Percentiles rank a stretch among this genome's conserved stretches.
These are phyloP conservation scores for Trachelus stipa DNA, from an alignment of 2,888 invertebrate genomes.

Conservation along the genomic window DNA sequence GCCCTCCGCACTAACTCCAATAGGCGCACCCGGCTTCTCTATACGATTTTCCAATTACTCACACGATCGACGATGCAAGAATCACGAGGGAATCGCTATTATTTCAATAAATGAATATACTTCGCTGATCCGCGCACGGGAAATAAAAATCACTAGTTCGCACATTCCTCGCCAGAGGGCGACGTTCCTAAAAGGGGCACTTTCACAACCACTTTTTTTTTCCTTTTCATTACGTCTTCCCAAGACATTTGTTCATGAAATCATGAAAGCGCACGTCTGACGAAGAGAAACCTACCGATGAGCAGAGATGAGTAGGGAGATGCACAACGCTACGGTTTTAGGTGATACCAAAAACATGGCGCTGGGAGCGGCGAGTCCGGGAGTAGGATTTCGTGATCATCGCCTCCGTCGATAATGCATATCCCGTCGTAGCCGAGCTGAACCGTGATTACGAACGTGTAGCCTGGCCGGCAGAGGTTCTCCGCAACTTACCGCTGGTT, in stretches of 20 bases:
- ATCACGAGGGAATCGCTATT: constrained; percentile 50
- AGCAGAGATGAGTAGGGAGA: too few species aligned
- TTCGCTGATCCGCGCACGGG: constrained; percentile 58
- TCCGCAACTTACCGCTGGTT: too few species aligned
- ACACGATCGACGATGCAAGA: constrained; percentile 50
- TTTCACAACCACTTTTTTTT: constrained; percentile 21
- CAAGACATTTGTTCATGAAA: not conserved
- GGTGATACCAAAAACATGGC: too few species aligned
- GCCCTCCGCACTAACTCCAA: not conserved
- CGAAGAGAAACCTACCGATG: not conserved
- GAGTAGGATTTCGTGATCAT: too few species aligned
- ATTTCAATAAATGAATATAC: constrained; percentile 62
- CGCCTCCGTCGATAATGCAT: too few species aligned
- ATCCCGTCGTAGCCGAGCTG: too few species aligned
- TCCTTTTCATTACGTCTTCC: not conserved
- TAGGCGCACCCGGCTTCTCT: not conserved
- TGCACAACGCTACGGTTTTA: too few species aligned
- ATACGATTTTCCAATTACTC: constrained; percentile 42
- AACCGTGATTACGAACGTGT: too few species aligned
- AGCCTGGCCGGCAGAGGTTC: too few species aligned
- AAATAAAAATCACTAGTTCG: constrained; percentile 58
- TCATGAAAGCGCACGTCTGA: not conserved
- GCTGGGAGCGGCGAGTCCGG: too few species aligned
- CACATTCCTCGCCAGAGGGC: constrained; percentile 61
- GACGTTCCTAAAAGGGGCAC: constrained; percentile 19